Base-by-base conservation (phyloP, 2,113 vertebrate genomes). In the Pseudorhombus dupliciocellatus region DNA sequence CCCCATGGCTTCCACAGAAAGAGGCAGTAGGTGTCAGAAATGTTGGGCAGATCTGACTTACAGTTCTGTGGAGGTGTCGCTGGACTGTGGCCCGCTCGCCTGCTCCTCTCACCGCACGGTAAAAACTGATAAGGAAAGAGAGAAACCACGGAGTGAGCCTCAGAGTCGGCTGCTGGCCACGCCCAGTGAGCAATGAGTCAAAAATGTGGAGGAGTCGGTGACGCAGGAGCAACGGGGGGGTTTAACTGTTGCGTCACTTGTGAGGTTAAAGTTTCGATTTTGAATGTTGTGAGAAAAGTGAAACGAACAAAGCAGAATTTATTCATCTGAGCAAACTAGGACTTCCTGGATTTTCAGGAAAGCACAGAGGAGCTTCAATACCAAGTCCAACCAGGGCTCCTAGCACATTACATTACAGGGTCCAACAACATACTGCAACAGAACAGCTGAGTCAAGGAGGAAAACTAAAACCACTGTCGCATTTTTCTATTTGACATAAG, bases 171-270 rank as follows among this genome's bases (percentile, higher is more conserved):
- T 57, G 73, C 42, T 11, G 51, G 81, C 66, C 88, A 91, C 87
- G 84, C 92, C 88, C 88, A 62, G 24, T 77, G 70, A 88, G 84
- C 58, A 70, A 74, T 84, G 68, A 88, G 31, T 77, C 84, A 91
- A 85, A 69, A 78, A 84, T 67, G 64, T 51, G 56, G 30, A 28
- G 70, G 12, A 79, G 77, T n/a, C 66, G 25, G 15, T 60, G 63
- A 62, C 6, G n/a, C 7, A 30, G 10, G 37, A 58, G n/a, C 4
- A 22, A n/a, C n/a, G 22, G 10, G 16, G 4, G 16, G 60, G 61
- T 12, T 65, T 7, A 51, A 21, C 20, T n/a, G 46, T 37, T n/a
- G 7, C 40, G 52, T 59, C 50, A 16, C 21, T n/a, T 20, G 15
- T 5, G 18, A 44, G 42, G 16, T 44, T 16, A 15, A 44, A 18